Percentiles rank a stretch among this genome's conserved stretches.
Conservation (phyloP, 2,888 invertebrate species). For the Stenurella melanura region DNA sequence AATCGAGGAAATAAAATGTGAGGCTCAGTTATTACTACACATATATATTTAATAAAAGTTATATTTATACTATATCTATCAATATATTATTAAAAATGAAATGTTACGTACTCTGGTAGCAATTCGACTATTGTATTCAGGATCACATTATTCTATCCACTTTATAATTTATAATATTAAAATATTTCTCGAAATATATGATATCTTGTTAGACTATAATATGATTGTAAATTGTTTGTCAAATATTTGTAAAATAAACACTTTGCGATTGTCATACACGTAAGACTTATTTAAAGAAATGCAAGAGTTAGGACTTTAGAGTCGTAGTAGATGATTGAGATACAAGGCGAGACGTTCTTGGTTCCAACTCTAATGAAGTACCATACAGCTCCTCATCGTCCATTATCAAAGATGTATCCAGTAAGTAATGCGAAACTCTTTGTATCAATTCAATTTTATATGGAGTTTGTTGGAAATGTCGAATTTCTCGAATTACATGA, state of each 20-base stretch:
- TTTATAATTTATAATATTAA: conserved; percentile 7
- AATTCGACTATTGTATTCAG: background rate
- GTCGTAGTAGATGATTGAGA: conserved; percentile 56
- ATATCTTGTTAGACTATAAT: background rate
- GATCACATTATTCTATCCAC: conserved; percentile 10
- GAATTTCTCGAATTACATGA: conserved; percentile 92
- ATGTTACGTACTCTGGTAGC: background rate
- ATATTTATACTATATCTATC: background rate
- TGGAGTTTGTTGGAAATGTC: conserved; percentile 92
- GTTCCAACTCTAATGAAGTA: conserved; percentile 89
- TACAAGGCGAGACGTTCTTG: conserved; percentile 79
- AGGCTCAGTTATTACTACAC: background rate
- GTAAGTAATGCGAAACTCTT: conserved; percentile 86
- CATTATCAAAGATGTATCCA: conserved; percentile 85
- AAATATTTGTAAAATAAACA: conserved; percentile 9
- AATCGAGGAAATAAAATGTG: background rate
- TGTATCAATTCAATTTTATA: conserved; percentile 92
- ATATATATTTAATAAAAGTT: background rate
- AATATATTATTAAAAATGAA: background rate
- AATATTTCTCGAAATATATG: conserved; percentile 2
- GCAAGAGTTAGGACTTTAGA: conserved; percentile 21
- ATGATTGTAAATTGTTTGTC: conserved; percentile 24
- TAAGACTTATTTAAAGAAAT: conserved; percentile 43
- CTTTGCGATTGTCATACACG: conserved; percentile 48
- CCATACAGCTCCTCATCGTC: conserved; percentile 89